phyloP scores from a whole-genome alignment of 2,888 invertebrate species.

The Phyllotreta striolata region DNA sequence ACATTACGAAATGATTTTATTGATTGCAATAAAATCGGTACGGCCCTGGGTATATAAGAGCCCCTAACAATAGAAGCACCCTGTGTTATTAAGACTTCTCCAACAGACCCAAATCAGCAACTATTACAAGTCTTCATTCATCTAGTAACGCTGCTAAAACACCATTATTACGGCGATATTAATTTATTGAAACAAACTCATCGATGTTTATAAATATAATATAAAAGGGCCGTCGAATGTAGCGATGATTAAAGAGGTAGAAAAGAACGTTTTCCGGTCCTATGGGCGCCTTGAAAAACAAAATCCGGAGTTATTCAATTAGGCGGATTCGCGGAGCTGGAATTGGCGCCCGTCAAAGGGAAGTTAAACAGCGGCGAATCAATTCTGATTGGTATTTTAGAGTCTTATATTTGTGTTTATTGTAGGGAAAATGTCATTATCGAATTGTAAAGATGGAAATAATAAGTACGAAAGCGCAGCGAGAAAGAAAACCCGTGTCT shows the following conservation, averaged over 20 bases:
- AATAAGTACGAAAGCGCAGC: conserved; percentile 54
- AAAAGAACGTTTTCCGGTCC: neutral
- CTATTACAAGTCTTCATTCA: conserved; percentile 43
- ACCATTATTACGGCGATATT: too few relatives aligned
- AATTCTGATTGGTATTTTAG: conserved; percentile 44
- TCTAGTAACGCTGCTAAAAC: too few relatives aligned
- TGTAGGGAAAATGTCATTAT: conserved; percentile 53
- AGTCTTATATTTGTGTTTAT: conserved; percentile 47
- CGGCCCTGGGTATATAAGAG: conserved; percentile 8
- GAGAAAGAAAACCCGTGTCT: conserved; percentile 50
- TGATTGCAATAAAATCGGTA: too few relatives aligned
- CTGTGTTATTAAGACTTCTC: conserved; percentile 45
- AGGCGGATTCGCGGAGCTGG: conserved; percentile 35
- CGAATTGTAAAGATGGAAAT: conserved; percentile 53
- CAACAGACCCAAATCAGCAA: conserved; percentile 41
- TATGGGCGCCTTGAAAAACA: conserved; percentile 10
- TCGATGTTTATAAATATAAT: neutral
- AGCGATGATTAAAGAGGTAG: conserved; percentile 9
- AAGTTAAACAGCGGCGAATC: conserved; percentile 43
- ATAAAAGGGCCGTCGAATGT: conserved; percentile 3
- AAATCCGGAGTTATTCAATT: conserved; percentile 38
- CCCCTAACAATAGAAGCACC: conserved; percentile 38
- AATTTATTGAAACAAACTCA: neutral
- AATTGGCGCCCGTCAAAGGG: conserved; percentile 38
- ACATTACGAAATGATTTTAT: too few relatives aligned